A percentile compares a stretch with the other conserved stretches of the same genome.
These are phyloP conservation scores for Tetragonisca angustula DNA, from an alignment of 2,888 invertebrate species.

Conservation along the genomic window DNA sequence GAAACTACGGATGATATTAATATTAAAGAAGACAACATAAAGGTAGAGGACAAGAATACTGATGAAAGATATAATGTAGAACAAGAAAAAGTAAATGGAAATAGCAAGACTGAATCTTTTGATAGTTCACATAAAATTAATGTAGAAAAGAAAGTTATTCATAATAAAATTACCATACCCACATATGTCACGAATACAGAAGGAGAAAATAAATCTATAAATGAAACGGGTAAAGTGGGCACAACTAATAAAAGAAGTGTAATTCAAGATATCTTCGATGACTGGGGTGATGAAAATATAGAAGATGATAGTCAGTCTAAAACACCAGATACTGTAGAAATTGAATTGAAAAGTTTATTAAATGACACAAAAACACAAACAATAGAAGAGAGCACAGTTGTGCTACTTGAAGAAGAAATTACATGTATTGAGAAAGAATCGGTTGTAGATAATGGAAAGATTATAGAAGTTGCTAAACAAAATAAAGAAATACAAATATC, in stretches of 20 bases:
- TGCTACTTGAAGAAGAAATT: constrained; percentile 45
- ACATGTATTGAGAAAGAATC: constrained; percentile 23
- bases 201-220: constrained; percentile 8
- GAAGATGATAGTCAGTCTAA: constrained; percentile 75
- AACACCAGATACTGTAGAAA: constrained; percentile 77
- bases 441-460: neutral
- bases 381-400: constrained; percentile 44
- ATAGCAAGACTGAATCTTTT: constrained; percentile 46
- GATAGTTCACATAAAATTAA: constrained; percentile 29
- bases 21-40: neutral
- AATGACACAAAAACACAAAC: constrained; percentile 74
- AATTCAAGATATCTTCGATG: constrained; percentile 82
- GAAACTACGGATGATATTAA: neutral
- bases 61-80: constrained; percentile 3
- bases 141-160: constrained; percentile 12
- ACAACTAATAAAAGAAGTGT: constrained; percentile 76
- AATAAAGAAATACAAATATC: constrained; percentile 16
- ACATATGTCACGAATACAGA: constrained; percentile 3
- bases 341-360: constrained; percentile 77
- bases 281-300: constrained; percentile 81
- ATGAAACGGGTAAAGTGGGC: constrained; percentile 17
- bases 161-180: neutral
- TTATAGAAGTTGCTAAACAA: constrained; percentile 5
- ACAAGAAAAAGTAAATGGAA: constrained; percentile 8
- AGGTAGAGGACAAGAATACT: neutral